Base-by-base conservation (phyloP, 1,140 invertebrate genomes). In the Drosophila lowei region DNA sequence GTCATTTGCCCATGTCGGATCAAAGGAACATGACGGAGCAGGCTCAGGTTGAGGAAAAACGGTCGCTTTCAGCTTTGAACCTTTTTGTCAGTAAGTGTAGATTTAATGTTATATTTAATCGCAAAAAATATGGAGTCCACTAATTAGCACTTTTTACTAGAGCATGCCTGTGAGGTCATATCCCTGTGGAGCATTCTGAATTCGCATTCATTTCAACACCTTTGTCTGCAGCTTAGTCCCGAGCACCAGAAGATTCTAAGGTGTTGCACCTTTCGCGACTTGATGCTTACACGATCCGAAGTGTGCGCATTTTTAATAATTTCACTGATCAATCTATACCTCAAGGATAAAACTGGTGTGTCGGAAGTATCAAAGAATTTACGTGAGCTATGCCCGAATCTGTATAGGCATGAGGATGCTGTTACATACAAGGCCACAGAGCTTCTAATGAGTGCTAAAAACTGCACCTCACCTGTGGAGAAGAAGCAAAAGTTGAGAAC, bases 401-500 rank as follows among this genome's bases (percentile, higher is more conserved):
- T 99, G 1, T 99, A 99, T 88, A 96, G 96, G 78, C 95, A 95
- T 80, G 98, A 99, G 93, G 98, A 99, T 93, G 98, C 97, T 15
- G 96, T 97, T 34, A 98, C 91, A 95, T 98, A 16, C 97, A 99
- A 93, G 96, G 97, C 97, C 1, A 97, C 97, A 81, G 97, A 98
- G 92, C 94, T 98, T 67, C 93, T 98, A 16, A 93, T 97, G 77
- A 95, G 95, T 86, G 95, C 96, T 0, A 96, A 95, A 91, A 94
- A 75, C 46, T 93, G 93, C 56, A 93, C 92, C 62, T 96, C 95
- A 92, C 91, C 93, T 54, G 93, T 94, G 61, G 97, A 95, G 84
- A 95, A 94, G 80, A 94, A 96, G 77, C 93, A 94, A 64, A 94
- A 95, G 90, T 92, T 99, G 2, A 92, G 94, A 41, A 95, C 96